A percentile compares a stretch with the other conserved stretches of the same genome.
These are phyloP conservation scores for Brienomyrus longianalis DNA, from an alignment of 2,113 vertebrate species.

Conservation along the genomic window DNA sequence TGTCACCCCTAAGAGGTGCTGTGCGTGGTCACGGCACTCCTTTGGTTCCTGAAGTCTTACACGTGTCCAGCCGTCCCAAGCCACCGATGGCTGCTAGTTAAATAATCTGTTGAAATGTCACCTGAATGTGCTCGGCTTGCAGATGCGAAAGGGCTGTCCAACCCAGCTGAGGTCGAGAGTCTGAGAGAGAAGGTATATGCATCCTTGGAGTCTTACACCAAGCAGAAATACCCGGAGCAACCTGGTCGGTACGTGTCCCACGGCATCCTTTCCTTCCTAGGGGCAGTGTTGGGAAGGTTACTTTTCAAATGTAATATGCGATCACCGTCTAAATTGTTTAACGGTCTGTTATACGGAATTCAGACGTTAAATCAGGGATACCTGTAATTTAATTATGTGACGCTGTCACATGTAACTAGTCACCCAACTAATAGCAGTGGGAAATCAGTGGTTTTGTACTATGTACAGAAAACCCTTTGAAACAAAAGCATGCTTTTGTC, in stretches of 20 bases:
- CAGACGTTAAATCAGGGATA: too few species aligned
- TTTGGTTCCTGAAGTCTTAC: not conserved
- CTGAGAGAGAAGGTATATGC: constrained; percentile 91
- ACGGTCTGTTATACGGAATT: too few species aligned
- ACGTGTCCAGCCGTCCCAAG: not conserved
- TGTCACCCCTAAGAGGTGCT: not conserved
- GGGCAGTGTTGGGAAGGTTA: not conserved
- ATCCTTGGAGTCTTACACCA: constrained; percentile 89
- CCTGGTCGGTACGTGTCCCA: constrained; percentile 74
- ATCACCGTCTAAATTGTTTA: too few species aligned
- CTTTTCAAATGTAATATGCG: not conserved
- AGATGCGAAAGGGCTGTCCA: constrained; percentile 94
- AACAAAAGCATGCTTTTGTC: not conserved
- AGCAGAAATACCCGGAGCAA: constrained; percentile 92
- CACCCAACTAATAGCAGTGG: not conserved
- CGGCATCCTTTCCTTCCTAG: not conserved
- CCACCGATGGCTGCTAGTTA: not conserved
- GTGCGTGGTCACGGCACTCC: not conserved
- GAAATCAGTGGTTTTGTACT: not conserved
- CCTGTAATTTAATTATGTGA: not conserved
- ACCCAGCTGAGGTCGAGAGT: constrained; percentile 78
- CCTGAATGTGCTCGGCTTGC: constrained; percentile 13
- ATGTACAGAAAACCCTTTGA: not conserved
- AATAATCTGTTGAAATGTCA: not conserved
- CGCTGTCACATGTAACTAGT: not conserved